Evolutionary conservation across 2,888 invertebrate genomes (phyloP), one percentile per base, ranked within the genome.

Genomic region (Carcina quercana): DNA sequence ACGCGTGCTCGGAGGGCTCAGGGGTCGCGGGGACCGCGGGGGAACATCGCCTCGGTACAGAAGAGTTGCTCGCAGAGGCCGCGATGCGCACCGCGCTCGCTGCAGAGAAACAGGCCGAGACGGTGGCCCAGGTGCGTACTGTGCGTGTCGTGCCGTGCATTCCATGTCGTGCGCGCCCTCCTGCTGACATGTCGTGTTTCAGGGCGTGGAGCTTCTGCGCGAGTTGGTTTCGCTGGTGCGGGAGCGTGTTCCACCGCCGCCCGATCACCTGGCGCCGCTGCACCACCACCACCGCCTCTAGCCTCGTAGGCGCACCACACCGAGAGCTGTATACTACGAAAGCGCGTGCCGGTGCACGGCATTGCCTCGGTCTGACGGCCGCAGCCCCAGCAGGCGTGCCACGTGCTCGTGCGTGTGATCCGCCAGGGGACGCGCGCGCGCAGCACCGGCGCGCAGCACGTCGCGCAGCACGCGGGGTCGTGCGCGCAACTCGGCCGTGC

Each of bases 401-500:
- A 91, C 90, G 57, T 88, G 88, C 15, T 57, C 60, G 85, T 89
- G 88, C n/a, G 90, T 91, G 13, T 56, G 48, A 42, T 84, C 82
- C 13, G 93, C 92, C 33, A 88, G 84, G 13, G 58, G 60, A 7
- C 79, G 76, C 0, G 94, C 94, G 53, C 80, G 87, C 26, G 84
- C 86, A 2, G 88, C 79, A 1, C 94, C 94, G 5, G 86, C 68
- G 1, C 86, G 71, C 25, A 93, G 64, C 28, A 90, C 61, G 27
- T 85, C 65, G 11, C 49, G 37, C 28, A 91, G 89, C 12, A 67
- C 72, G 27, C 86, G 87, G 40, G 91, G 88, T 24, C 6, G 86
- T 69, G 2, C 92, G 92, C 86, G 70, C 25, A 93, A 64, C 27
- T 90, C 60, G 26, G 80, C 32, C 56, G 42, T 52, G 45, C 51